Evolutionary conservation across 2,113 vertebrate genomes (phyloP).

Genomic region (Centrocercus urophasianus): DNA sequence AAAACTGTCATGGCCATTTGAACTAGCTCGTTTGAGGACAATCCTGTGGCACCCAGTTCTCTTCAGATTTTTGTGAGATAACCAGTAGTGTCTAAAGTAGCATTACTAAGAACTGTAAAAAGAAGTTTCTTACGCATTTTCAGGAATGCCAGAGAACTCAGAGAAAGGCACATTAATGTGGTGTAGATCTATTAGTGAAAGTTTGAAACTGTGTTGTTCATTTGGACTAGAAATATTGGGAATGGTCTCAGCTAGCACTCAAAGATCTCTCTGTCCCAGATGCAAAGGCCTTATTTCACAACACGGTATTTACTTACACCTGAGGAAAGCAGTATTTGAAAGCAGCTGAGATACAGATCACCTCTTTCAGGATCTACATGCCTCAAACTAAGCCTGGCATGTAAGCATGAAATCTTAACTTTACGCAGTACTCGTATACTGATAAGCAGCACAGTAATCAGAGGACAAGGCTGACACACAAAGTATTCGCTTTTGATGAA

Average conservation of each 20-base stretch:
- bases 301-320: background rate
- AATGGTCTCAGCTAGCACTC: background rate
- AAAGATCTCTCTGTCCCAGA: background rate
- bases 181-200: background rate
- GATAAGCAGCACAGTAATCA: background rate
- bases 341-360: background rate
- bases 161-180: background rate
- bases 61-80: background rate
- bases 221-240: background rate
- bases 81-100: background rate
- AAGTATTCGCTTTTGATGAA: background rate
- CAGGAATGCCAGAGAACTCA: background rate
- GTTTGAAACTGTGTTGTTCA: background rate
- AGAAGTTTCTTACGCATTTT: slow-evolving; percentile 16
- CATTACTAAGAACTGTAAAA: background rate
- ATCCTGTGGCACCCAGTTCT: background rate
- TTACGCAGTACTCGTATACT: background rate
- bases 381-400: background rate
- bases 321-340: background rate
- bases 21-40: background rate
- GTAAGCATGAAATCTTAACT: background rate
- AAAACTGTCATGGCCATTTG: background rate
- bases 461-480: background rate
- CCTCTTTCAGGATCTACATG: background rate
- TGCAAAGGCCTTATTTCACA: background rate